Evolutionary conservation across 2,113 vertebrate species (phyloP).

Genomic region (Pao palembangensis): DNA sequence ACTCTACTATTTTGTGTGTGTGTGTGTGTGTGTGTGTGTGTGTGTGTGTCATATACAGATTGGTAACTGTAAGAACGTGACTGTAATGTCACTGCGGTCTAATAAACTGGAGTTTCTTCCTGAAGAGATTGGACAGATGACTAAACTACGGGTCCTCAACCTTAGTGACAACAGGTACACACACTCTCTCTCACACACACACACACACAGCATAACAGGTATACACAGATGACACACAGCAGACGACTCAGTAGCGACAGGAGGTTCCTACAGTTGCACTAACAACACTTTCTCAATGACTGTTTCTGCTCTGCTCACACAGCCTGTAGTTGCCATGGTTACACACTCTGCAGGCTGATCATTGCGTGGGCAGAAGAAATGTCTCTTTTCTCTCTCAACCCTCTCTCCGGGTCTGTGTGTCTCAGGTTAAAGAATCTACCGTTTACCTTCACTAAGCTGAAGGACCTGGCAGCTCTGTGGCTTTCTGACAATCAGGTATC

Average conservation of each 20-base stretch:
- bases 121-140: slow-evolving; percentile 98
- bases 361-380: slow-evolving; percentile 53
- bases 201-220: slow-evolving; percentile 1
- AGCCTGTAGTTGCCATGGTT: slow-evolving; percentile 50
- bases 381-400: slow-evolving; percentile 26
- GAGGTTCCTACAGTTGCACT: neutral
- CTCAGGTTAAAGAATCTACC: slow-evolving; percentile 95
- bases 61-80: slow-evolving; percentile 96
- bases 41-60: slow-evolving; percentile 75
- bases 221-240: neutral
- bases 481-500: slow-evolving; percentile 99
- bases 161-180: slow-evolving; percentile 96
- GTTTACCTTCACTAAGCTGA: slow-evolving; percentile 97
- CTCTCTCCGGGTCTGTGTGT: slow-evolving; percentile 21
- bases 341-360: slow-evolving; percentile 57
- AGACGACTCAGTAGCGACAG: slow-evolving; percentile 26
- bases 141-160: slow-evolving; percentile 94
- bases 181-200: slow-evolving; percentile 8
- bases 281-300: slow-evolving; percentile 51
- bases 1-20: too few relatives aligned
- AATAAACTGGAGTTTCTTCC: slow-evolving; percentile 98
- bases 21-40: neutral
- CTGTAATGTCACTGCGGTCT: slow-evolving; percentile 96
- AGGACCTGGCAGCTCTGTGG: slow-evolving; percentile 97
- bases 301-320: slow-evolving; percentile 13